A percentile compares a stretch with the other conserved stretches of the same genome.
phyloP scores from a whole-genome alignment of 2,888 invertebrate genomes.

The Cataglyphis albicans region DNA sequence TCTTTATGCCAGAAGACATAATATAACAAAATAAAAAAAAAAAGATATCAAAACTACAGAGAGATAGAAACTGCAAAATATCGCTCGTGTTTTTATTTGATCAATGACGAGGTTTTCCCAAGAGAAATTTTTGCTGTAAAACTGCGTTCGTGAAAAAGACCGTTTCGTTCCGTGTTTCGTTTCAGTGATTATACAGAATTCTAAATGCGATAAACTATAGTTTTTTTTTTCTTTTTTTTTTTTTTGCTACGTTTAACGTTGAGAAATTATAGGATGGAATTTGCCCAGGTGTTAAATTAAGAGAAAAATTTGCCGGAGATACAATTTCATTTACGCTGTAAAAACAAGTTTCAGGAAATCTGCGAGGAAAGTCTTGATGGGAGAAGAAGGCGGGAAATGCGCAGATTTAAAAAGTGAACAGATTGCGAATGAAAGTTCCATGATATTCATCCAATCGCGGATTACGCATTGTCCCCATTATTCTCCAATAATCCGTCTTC shows the following conservation, averaged over 20 bases:
- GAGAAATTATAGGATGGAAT: conserved; percentile 1
- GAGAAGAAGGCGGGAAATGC: background rate
- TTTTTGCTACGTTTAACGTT: background rate
- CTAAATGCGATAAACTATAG: background rate
- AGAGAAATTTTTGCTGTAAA: background rate
- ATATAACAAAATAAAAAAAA: background rate
- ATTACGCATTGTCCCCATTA: conserved; percentile 14
- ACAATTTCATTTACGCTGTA: conserved; percentile 19
- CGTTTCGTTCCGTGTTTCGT: background rate
- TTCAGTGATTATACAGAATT: background rate
- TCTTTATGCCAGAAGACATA: background rate
- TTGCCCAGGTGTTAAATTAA: conserved; percentile 8
- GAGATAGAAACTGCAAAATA: background rate
- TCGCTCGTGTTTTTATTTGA: conserved; percentile 12
- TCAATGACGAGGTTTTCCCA: background rate
- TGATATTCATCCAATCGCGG: conserved; percentile 4
- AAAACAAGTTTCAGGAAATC: conserved; percentile 39
- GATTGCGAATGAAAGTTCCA: background rate
- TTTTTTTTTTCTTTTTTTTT: too few species aligned
- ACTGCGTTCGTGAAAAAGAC: background rate
- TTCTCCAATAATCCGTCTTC: conserved; percentile 4
- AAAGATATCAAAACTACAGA: background rate
- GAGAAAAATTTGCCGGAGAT: conserved; percentile 24
- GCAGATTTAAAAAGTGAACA: background rate
- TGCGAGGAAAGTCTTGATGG: conserved; percentile 11